Percentiles rank a stretch among this genome's conserved stretches.
phyloP scores from a whole-genome alignment of 2,797 vertebrate genomes.

The Anolis apletophallus region DNA sequence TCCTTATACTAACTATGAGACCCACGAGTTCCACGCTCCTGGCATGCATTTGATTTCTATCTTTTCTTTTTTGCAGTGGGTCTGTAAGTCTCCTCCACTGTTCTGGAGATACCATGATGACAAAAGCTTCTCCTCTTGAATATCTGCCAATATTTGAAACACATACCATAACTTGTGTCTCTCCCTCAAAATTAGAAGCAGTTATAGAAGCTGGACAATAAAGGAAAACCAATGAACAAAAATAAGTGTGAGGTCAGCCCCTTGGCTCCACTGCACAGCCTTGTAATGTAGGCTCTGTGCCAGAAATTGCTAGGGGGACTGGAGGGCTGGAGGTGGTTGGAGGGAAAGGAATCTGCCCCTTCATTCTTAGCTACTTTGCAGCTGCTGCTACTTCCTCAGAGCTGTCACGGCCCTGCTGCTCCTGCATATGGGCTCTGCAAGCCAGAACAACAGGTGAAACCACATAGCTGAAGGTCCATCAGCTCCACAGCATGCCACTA shows the following conservation, averaged over 20 bases:
- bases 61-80: too few species aligned
- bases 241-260: background rate
- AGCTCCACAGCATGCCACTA: background rate
- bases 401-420: background rate
- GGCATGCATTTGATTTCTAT: too few species aligned
- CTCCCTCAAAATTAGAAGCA: background rate
- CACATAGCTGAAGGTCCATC: background rate
- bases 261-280: conserved; percentile 4
- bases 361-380: fast-evolving
- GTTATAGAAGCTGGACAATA: conserved; percentile 7
- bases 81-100: background rate
- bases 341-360: fast-evolving
- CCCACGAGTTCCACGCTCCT: too few species aligned
- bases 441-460: conserved; percentile 12
- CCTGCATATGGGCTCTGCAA: fast-evolving
- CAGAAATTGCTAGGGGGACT: fast-evolving
- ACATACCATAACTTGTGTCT: background rate
- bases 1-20: too few species aligned
- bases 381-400: conserved; percentile 24
- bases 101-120: background rate
- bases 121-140: background rate
- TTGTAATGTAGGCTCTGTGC: background rate
- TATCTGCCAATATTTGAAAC: background rate
- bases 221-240: conserved; percentile 7
- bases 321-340: background rate